These are phyloP conservation scores for Melanchra persicariae DNA, from an alignment of 2,888 invertebrate species.

Conservation along the genomic window DNA sequence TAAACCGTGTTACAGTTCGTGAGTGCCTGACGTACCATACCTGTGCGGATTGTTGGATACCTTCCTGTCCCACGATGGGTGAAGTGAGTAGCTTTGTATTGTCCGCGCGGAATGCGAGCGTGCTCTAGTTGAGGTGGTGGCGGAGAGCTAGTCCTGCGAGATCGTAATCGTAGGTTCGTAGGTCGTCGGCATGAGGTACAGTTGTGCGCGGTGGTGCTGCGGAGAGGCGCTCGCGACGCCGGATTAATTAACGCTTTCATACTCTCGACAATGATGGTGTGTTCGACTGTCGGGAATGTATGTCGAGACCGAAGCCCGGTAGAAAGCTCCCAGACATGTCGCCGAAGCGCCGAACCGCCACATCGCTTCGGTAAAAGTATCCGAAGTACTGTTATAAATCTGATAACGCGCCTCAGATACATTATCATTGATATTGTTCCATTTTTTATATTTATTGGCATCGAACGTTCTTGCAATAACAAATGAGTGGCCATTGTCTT, in stretches of 20 bases:
- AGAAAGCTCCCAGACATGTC: constrained; percentile 80
- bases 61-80: constrained; percentile 80
- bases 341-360: constrained; percentile 64
- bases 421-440: constrained; percentile 83
- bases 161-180: constrained; percentile 83
- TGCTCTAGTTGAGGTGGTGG: constrained; percentile 80
- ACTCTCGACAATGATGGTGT: constrained; percentile 71
- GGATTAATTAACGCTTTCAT: constrained; percentile 78
- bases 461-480: constrained; percentile 79
- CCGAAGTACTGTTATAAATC: constrained; percentile 79
- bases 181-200: constrained; percentile 83
- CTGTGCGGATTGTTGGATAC: constrained; percentile 67
- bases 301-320: constrained; percentile 74
- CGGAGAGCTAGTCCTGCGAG: constrained; percentile 76
- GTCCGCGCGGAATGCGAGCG: constrained; percentile 74
- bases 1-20: constrained; percentile 82
- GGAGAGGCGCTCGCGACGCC: constrained; percentile 64
- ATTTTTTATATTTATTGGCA: constrained; percentile 73
- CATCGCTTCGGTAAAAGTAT: constrained; percentile 75
- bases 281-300: constrained; percentile 73
- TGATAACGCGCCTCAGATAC: constrained; percentile 81
- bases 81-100: constrained; percentile 84
- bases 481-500: constrained; percentile 80
- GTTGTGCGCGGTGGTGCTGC: constrained; percentile 58
- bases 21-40: constrained; percentile 70